Evolutionary conservation across 2,113 vertebrate genomes (phyloP), one percentile per base, ranked within the genome.

Genomic region (Ochotona princeps): DNA sequence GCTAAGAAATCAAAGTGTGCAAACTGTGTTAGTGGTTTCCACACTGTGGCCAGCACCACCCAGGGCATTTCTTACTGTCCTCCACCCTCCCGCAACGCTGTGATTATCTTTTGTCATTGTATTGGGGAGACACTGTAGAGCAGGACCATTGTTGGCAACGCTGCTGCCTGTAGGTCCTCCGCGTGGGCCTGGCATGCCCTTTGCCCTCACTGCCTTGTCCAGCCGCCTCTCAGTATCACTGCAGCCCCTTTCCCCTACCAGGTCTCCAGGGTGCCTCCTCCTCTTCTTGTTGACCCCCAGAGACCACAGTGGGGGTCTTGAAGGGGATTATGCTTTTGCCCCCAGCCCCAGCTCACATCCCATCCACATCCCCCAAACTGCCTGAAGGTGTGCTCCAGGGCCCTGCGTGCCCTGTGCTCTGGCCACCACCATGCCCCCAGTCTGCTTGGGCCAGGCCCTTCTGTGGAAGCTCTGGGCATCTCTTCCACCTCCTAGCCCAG

Each of bases 21-120:
- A 32, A n/a, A 30, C 26, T n/a, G 11, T 28, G 26, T 23, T 23
- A 4, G 1, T 1, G n/a, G n/a, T n/a, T n/a, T n/a, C n/a, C n/a
- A n/a, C n/a, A n/a, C n/a, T n/a, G n/a, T n/a, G n/a, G n/a, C n/a
- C n/a, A n/a, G n/a, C n/a, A n/a, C n/a, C n/a, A n/a, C n/a, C n/a
- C n/a, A 57, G 2, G 10, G 28, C 74, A 26, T 6, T 2, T 70
- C 30, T 44, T 44, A 23, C 54, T 80, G 63, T 54, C 44, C 49
- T 63, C 20, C 54, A 38, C 30, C 75, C 17, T 3, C 10, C 10
- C 67, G 10, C 7, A 14, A 44, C 1, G 0, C 44, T n/a, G 7
- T 85, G 85, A 67, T 26, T 76, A 60, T 54, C n/a, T 54, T 73
- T 65, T 28, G 72, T 49, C 11, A 7, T 85, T 89, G 73, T 79